Evolutionary conservation across 2,113 vertebrate species (phyloP).

Genomic region (Mustela lutreola): DNA sequence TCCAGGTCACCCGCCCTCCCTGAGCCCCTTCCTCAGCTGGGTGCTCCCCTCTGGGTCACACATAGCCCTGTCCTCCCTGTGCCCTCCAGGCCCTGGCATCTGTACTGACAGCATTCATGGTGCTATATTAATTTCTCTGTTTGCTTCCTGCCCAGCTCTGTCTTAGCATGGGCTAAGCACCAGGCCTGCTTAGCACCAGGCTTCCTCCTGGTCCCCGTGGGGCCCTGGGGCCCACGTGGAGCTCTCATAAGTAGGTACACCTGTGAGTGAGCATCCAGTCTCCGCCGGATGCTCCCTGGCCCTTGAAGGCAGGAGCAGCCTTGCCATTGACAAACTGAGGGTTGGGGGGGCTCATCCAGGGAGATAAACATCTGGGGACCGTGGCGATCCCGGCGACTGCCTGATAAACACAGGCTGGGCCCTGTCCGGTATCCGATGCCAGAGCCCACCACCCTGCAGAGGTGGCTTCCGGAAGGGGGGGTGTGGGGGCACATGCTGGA

Average conservation of each 20-base stretch:
- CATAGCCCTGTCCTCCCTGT: accelerated
- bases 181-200: too few relatives aligned
- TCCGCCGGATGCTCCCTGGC: neutral
- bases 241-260: neutral
- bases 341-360: neutral
- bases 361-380: neutral
- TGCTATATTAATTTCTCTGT: neutral
- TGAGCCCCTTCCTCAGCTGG: neutral
- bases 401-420: neutral
- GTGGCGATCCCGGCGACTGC: neutral
- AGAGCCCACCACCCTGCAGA: too few relatives aligned
- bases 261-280: neutral
- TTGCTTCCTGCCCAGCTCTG: neutral
- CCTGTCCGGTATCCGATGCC: neutral
- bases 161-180: neutral
- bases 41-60: neutral
- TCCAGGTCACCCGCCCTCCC: neutral
- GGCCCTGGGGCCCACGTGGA: neutral
- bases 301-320: neutral
- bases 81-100: neutral
- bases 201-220: accelerated
- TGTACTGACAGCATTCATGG: neutral
- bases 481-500: neutral
- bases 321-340: neutral
- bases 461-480: neutral